A percentile compares a stretch with the other conserved stretches of the same genome.
These are phyloP conservation scores for Pseudocheirus occidentalis DNA, from an alignment of 2,797 vertebrate species.

Conservation along the genomic window DNA sequence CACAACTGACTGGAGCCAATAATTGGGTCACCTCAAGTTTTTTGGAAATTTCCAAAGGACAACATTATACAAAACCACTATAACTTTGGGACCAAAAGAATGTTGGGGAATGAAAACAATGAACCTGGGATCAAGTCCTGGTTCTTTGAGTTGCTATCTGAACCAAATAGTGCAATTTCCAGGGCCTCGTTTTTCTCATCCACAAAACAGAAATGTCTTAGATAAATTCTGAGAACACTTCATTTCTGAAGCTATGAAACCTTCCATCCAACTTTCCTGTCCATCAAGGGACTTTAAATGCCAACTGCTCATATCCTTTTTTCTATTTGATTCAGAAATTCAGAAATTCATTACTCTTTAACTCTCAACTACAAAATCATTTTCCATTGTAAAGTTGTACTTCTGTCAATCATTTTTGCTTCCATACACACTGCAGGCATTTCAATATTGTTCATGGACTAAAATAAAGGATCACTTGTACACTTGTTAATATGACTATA, in stretches of 20 bases:
- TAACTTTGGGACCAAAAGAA: background rate
- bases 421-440: background rate
- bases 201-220: too few species aligned
- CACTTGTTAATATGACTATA: background rate
- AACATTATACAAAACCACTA: background rate
- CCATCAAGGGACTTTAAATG: background rate
- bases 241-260: background rate
- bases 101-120: background rate
- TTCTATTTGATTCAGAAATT: too few species aligned
- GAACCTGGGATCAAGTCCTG: background rate
- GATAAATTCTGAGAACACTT: background rate
- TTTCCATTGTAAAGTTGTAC: background rate
- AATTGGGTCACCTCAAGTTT: background rate
- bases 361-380: slow-evolving; percentile 31
- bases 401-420: background rate
- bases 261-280: background rate
- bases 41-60: background rate
- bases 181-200: background rate
- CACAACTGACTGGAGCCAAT: background rate
- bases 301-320: background rate
- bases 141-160: background rate
- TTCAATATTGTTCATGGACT: background rate
- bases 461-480: background rate
- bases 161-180: background rate
- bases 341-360: background rate